Evolutionary conservation across 2,888 invertebrate species (phyloP), one percentile per base, ranked within the genome.

Genomic region (Sminthurinus aureus): DNA sequence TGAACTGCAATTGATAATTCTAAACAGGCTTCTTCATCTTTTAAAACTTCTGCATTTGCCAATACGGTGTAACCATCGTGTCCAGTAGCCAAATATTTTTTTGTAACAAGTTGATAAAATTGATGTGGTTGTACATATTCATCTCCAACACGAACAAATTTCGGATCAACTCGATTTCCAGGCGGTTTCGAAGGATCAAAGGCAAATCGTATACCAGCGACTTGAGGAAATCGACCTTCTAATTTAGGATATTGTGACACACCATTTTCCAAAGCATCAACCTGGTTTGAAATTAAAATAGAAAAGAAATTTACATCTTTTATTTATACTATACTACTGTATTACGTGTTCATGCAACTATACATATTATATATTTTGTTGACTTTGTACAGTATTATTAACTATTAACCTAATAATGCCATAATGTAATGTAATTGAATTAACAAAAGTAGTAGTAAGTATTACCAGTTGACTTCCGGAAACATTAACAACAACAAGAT

Each of bases 161-260:
- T 92, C 0, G 93, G 92, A 84, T 95, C 94, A 6, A 92, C 93
- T 22, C 97, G 91, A 83, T 93, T 90, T 0, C 96, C 96, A 0
- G 94, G 90, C 0, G 94, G 93, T 90, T 93, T 93, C 0, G 91
- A 90, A 0, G 95, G 94, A 90, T 95, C 94, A 90, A 95, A 95
- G 0, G 94, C 94, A 90, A 95, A 95, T 82, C 93, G 93, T 8
- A 95, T 90, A 3, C 79, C 81, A 0, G 96, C 94, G 66, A 96
- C 94, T 91, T 96, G 96, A 0, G 96, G 96, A 90, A 97, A 97
- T 87, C 97, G 91, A 0, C 97, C 97, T 90, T 97, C 97, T 38
- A 96, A 91, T 89, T 94, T 95, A 0, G 97, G 97, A 90, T 95
- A 97, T 90, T 95, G 94, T 85, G 93, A 93, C 50, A 97, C 96